Percentiles rank a stretch among this genome's conserved stretches.
phyloP scores from a whole-genome alignment of 2,113 vertebrate species.

The Neodontobutis hainanensis region DNA sequence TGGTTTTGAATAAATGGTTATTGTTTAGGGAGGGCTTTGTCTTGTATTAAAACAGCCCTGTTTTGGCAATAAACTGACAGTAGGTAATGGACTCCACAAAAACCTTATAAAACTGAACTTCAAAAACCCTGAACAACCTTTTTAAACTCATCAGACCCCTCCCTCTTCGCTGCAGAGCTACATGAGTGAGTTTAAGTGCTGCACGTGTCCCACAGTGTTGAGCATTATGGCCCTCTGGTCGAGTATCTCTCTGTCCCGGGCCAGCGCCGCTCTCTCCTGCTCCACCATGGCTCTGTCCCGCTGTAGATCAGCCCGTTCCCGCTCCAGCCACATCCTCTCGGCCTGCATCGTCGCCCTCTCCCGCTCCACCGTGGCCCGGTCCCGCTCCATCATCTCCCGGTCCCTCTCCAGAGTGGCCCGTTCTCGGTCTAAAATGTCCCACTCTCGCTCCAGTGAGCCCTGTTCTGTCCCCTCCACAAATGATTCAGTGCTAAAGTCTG shows the following conservation, averaged over 20 bases:
- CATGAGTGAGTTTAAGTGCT: conserved; percentile 66
- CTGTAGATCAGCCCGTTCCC: conserved; percentile 66
- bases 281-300: conserved; percentile 73
- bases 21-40: no score
- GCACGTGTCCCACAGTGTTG: conserved; percentile 60
- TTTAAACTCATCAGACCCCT: no score
- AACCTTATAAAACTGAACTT: no score
- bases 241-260: conserved; percentile 67
- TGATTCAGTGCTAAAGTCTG: conserved; percentile 27
- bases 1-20: no score
- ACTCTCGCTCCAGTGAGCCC: conserved; percentile 66
- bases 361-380: conserved; percentile 62
- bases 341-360: conserved; percentile 70
- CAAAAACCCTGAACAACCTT: no score
- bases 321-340: conserved; percentile 69
- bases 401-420: conserved; percentile 56
- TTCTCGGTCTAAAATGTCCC: conserved; percentile 63
- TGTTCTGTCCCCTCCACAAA: conserved; percentile 27
- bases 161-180: conserved; percentile 17
- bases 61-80: not conserved
- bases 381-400: conserved; percentile 61
- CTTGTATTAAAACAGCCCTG: no score
- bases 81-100: no score
- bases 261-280: conserved; percentile 68
- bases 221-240: conserved; percentile 71